phyloP scores from a whole-genome alignment of 1,140 invertebrate species.

The Ruditapes philippinarum region DNA sequence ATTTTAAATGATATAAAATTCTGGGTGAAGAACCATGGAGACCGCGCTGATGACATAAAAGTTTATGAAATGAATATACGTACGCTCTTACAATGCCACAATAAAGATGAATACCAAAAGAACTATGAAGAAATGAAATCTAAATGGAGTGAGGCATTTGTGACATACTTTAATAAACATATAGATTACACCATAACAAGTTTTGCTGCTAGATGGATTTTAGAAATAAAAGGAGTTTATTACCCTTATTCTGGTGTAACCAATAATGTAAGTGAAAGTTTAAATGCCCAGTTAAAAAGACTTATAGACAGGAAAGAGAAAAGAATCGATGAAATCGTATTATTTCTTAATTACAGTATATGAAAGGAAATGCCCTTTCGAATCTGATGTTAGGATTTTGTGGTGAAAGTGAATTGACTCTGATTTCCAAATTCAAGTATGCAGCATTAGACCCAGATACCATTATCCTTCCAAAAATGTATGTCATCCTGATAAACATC shows the following conservation, averaged over 20 bases:
- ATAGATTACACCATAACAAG: neutral
- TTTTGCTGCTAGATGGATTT: conserved; percentile 32
- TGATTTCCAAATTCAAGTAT: conserved; percentile 17
- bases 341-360: conserved; percentile 33
- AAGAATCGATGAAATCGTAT: neutral
- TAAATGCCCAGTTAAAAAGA: conserved; percentile 45
- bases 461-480: conserved; percentile 31
- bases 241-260: conserved; percentile 62
- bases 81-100: neutral
- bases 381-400: conserved; percentile 18
- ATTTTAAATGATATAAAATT: conserved; percentile 49
- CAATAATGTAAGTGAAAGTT: conserved; percentile 56
- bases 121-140: neutral
- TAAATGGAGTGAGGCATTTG: conserved; percentile 20
- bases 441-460: conserved; percentile 1
- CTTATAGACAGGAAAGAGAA: conserved; percentile 51
- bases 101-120: too few relatives aligned
- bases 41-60: neutral
- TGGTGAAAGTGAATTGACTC: conserved; percentile 36
- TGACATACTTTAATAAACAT: conserved; percentile 18
- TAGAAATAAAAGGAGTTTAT: conserved; percentile 41
- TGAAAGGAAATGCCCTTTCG: neutral
- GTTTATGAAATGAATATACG: neutral
- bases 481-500: conserved; percentile 20
- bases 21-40: conserved; percentile 13